These are phyloP conservation scores for Catostomus latipinnis DNA, from an alignment of 2,797 vertebrate genomes.

Conservation along the genomic window DNA sequence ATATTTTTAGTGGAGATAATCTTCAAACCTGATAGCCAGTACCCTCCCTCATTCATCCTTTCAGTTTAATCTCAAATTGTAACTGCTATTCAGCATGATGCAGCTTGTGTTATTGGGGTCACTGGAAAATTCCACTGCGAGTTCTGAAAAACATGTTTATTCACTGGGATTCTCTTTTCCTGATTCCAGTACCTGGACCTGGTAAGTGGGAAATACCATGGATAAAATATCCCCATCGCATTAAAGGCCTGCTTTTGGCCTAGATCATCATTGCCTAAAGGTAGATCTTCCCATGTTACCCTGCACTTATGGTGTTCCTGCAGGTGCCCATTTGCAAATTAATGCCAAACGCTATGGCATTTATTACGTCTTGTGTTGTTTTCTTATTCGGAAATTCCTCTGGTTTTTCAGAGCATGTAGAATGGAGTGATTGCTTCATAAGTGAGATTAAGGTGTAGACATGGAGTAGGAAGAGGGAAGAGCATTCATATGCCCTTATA, in stretches of 20 bases:
- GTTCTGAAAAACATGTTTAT: conserved; percentile 54
- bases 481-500: conserved; percentile 41
- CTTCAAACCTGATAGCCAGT: background rate
- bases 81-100: background rate
- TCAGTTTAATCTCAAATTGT: conserved; percentile 39
- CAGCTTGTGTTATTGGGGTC: conserved; percentile 33
- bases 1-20: background rate
- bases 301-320: background rate
- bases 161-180: conserved; percentile 50
- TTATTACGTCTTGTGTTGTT: background rate
- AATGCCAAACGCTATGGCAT: background rate
- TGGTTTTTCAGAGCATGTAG: background rate
- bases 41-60: conserved; percentile 15
- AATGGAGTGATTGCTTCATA: conserved; percentile 6
- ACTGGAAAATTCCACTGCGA: conserved; percentile 49
- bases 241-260: background rate
- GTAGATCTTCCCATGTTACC: background rate
- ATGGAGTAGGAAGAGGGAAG: conserved; percentile 7
- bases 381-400: background rate
- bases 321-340: background rate
- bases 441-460: conserved; percentile 7
- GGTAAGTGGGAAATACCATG: conserved; percentile 33
- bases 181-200: conserved; percentile 43
- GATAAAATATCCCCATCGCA: conserved; percentile 27
- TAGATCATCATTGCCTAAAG: background rate